Conservation (phyloP, 2,113 vertebrate species). For the Nesospiza acunhae region DNA sequence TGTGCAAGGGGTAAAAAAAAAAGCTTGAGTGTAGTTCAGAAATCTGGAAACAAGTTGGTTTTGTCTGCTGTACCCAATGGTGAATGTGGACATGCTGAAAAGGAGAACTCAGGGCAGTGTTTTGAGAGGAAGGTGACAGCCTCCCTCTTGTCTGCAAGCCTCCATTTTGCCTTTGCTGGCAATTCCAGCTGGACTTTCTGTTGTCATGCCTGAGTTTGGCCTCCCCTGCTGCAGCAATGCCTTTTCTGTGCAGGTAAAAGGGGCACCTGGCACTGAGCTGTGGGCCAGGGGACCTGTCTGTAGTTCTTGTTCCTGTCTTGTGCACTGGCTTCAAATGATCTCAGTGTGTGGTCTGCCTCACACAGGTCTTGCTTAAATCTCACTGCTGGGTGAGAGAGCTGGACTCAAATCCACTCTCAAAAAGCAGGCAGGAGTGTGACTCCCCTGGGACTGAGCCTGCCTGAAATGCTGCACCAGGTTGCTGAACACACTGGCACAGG, state of each 20-base stretch:
- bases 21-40: not conserved
- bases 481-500: not conserved
- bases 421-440: not conserved
- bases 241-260: not conserved
- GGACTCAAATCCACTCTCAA: fast-evolving
- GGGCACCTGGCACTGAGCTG: not conserved
- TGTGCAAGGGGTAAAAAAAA: not conserved
- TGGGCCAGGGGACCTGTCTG: fast-evolving
- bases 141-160: not conserved
- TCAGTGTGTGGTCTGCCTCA: not conserved
- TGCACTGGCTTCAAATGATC: not conserved
- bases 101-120: not conserved
- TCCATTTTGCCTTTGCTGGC: not conserved
- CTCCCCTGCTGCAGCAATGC: not conserved
- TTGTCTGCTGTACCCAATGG: not conserved
- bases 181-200: not conserved
- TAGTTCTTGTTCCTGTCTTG: not conserved
- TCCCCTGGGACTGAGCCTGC: not conserved
- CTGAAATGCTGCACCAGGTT: not conserved
- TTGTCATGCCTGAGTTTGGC: fast-evolving
- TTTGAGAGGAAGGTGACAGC: not conserved
- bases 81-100: not conserved
- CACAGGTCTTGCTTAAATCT: not conserved
- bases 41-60: not conserved
- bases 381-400: not conserved